Evolutionary conservation across 1,140 invertebrate species (phyloP).

Genomic region (Hylaeus volcanicus): DNA sequence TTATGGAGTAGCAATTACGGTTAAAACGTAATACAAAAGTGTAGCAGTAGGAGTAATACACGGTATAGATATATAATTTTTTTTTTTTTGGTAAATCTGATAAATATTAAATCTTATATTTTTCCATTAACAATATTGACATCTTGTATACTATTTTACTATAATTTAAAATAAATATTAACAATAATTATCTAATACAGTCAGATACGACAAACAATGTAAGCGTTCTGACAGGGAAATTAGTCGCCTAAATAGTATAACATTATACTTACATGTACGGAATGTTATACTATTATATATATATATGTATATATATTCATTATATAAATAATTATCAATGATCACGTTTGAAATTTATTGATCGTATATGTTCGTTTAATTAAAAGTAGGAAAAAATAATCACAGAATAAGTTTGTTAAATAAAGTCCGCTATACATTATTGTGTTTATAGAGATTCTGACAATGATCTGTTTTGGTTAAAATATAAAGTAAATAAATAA

Average conservation of each 20-base stretch:
- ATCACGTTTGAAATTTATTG: conserved; percentile 24
- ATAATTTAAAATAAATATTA: conserved; percentile 51
- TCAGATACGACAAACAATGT: conserved; percentile 6
- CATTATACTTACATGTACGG: conserved; percentile 1
- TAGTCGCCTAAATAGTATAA: conserved; percentile 41
- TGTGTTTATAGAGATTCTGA: background rate
- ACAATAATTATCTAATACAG: conserved; percentile 34
- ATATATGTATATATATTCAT: background rate
- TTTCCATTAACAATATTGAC: conserved; percentile 49
- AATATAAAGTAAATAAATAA: background rate
- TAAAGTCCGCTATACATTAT: conserved; percentile 24
- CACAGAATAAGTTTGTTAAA: conserved; percentile 59
- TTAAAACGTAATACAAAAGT: conserved; percentile 18
- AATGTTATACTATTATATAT: background rate
- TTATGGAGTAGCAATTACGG: conserved; percentile 12
- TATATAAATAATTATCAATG: conserved; percentile 40
- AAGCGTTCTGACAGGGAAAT: conserved; percentile 23
- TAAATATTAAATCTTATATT: conserved; percentile 43
- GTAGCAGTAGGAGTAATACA: conserved; percentile 12
- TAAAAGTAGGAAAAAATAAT: conserved; percentile 62
- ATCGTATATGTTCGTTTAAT: conserved; percentile 38
- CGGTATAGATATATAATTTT: conserved; percentile 9
- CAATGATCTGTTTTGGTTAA: background rate
- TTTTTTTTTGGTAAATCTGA: conserved; percentile 24
- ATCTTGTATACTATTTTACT: conserved; percentile 23